Evolutionary conservation across 2,113 vertebrate species (phyloP).

Genomic region (Heloderma charlesbogerti): DNA sequence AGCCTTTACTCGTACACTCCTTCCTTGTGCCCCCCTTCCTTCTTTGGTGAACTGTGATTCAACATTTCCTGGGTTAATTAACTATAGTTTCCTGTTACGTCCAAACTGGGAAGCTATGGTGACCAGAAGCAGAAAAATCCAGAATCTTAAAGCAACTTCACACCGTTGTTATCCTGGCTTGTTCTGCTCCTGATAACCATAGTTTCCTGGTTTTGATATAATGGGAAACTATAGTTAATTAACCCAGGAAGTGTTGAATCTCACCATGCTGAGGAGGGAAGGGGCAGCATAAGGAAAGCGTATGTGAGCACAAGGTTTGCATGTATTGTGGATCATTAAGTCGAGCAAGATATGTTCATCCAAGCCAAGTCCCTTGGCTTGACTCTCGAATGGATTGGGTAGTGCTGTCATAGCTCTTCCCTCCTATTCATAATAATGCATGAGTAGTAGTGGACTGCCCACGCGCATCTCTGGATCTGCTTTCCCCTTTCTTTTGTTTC

Average conservation of each 20-base stretch:
- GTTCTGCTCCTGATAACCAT: not conserved
- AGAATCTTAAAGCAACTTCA: not conserved
- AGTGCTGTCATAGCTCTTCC: not conserved
- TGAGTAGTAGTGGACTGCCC: too few species aligned
- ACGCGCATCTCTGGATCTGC: not conserved
- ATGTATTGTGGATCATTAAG: not conserved
- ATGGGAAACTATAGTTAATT: not conserved
- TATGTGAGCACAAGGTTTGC: not conserved
- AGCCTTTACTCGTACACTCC: not conserved
- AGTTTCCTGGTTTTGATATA: not conserved
- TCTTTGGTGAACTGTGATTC: not conserved
- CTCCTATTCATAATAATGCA: not conserved
- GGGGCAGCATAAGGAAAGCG: not conserved
- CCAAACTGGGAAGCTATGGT: not conserved
- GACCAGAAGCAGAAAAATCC: not conserved
- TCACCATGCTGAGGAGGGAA: not conserved
- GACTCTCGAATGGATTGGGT: not conserved
- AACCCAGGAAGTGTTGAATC: not conserved
- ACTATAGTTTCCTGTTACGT: not conserved
- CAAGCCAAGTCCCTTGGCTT: not conserved
- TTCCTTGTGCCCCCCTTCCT: not conserved
- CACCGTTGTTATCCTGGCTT: not conserved
- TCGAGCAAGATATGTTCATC: not conserved
- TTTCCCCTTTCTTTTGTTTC: conserved; percentile 35
- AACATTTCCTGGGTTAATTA: not conserved